phyloP scores from a whole-genome alignment of 2,113 vertebrate species.

The Cephalopterus ornatus region DNA sequence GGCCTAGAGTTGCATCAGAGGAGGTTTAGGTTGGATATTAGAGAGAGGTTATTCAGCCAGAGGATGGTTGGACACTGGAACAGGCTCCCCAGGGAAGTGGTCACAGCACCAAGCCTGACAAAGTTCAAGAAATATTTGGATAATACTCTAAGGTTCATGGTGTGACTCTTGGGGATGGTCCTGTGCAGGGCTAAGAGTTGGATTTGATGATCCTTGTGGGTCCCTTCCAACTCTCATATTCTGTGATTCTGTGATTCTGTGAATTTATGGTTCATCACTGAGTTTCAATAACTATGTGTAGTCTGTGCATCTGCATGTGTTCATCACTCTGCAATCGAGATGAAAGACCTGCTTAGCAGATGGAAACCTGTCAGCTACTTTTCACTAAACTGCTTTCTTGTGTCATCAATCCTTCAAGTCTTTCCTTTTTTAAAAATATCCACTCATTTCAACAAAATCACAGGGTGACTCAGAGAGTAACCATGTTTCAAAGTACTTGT shows the following conservation, averaged over 20 bases:
- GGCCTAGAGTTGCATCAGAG: background rate
- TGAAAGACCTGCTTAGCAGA: background rate
- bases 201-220: background rate
- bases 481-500: background rate
- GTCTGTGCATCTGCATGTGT: background rate
- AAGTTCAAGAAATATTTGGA: background rate
- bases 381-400: background rate
- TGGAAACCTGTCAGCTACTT: constrained; percentile 2
- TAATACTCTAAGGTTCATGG: background rate
- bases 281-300: background rate
- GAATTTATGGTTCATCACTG: background rate
- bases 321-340: background rate
- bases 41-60: background rate
- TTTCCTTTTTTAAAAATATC: background rate
- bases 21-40: background rate
- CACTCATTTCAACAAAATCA: background rate
- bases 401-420: background rate
- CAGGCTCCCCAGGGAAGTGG: background rate
- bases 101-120: background rate
- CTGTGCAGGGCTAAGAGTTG: background rate
- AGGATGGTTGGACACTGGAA: background rate
- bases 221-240: background rate
- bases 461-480: background rate
- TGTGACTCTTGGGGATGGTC: background rate
- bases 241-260: background rate